These are phyloP conservation scores for Zaprionus bogoriensis DNA, from an alignment of 2,888 invertebrate species.

Conservation along the genomic window DNA sequence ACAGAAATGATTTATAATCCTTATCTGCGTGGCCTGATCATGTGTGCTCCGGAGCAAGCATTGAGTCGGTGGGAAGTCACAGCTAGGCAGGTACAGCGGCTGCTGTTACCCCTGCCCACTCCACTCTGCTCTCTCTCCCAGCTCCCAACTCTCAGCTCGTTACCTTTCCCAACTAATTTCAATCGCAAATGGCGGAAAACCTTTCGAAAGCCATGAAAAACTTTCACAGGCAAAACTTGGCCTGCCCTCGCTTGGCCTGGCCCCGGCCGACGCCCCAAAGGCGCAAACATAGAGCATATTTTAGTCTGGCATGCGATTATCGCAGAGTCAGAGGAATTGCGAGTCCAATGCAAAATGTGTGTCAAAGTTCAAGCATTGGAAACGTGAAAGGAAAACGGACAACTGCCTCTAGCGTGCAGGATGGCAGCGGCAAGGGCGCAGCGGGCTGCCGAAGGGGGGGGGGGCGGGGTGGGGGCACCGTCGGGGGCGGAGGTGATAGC, in stretches of 20 bases:
- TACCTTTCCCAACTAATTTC: constrained; percentile 1
- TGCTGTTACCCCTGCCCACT: neutral
- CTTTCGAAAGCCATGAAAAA: constrained; percentile 51
- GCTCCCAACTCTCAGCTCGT: too few relatives aligned
- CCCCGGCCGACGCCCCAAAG: constrained; percentile 61
- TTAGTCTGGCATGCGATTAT: constrained; percentile 67
- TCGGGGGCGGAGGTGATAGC: constrained; percentile 31
- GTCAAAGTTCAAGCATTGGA: constrained; percentile 72
- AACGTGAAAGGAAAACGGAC: constrained; percentile 68
- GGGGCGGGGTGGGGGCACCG: constrained; percentile 11
- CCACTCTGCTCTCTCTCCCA: neutral
- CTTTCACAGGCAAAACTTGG: constrained; percentile 55
- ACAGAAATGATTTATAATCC: constrained; percentile 75
- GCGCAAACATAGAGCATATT: constrained; percentile 69
- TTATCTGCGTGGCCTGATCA: constrained; percentile 64
- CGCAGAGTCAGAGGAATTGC: constrained; percentile 31
- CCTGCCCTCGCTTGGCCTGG: constrained; percentile 7
- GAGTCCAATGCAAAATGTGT: constrained; percentile 61
- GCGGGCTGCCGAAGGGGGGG: neutral
- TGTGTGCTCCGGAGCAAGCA: constrained; percentile 45
- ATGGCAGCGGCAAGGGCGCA: neutral
- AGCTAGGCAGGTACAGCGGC: constrained; percentile 1
- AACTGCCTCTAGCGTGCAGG: constrained; percentile 9
- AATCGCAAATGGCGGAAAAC: constrained; percentile 43
- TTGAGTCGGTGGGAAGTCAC: neutral